These are phyloP conservation scores for Gnathonemus longibarbis DNA, from an alignment of 2,113 vertebrate species.

Conservation along the genomic window DNA sequence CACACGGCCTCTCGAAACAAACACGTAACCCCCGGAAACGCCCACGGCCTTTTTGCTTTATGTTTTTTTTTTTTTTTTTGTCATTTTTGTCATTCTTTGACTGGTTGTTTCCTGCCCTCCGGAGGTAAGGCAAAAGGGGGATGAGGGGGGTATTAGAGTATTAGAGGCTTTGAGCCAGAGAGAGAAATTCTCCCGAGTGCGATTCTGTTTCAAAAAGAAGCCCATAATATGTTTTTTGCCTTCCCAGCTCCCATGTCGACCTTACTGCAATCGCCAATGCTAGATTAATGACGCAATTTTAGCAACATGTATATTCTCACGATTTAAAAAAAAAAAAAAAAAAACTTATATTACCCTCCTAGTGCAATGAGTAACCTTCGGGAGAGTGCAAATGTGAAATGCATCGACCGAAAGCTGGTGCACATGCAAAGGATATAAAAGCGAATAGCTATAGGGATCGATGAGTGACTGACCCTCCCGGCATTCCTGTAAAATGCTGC, in stretches of 20 bases:
- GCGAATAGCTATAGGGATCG: background rate
- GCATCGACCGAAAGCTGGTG: background rate
- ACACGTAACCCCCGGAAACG: constrained; percentile 15
- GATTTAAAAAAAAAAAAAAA: background rate
- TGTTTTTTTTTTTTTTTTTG: background rate
- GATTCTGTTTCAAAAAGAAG: background rate
- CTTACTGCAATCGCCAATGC: background rate
- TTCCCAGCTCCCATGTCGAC: background rate
- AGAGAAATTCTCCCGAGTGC: background rate
- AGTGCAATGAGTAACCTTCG: background rate
- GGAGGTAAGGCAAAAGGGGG: background rate
- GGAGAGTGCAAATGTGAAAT: background rate
- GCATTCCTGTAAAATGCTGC: background rate
- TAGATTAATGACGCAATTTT: background rate
- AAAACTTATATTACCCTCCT: background rate
- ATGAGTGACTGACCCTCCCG: background rate
- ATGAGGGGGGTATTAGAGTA: background rate
- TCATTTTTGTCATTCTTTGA: constrained; percentile 17
- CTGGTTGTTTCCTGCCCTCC: constrained; percentile 13
- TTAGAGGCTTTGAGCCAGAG: background rate
- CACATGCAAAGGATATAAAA: background rate
- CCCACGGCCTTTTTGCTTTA: background rate
- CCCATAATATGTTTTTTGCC: background rate
- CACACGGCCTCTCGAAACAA: background rate
- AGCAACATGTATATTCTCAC: background rate